These are phyloP conservation scores for Rousettus madagascariensis DNA, from an alignment of 2,797 vertebrate genomes.

Conservation along the genomic window DNA sequence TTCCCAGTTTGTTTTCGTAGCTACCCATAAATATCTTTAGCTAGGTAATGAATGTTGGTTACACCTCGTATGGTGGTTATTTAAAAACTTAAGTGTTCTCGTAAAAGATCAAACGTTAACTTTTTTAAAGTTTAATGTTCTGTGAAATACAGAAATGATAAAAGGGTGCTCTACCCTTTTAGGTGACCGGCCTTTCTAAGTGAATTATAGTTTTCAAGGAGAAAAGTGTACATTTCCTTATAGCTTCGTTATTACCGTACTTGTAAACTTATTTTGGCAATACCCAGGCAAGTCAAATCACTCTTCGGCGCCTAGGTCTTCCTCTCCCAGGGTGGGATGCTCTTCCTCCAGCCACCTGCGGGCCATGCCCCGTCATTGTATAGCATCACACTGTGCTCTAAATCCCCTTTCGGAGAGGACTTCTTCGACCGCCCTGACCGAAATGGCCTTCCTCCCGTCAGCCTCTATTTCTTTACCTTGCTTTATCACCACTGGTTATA, in stretches of 20 bases:
- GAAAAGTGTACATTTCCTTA: neutral
- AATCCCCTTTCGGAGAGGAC: too few relatives aligned
- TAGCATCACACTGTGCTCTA: neutral
- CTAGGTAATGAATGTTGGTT: neutral
- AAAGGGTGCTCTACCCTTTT: neutral
- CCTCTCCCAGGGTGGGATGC: rapidly evolving
- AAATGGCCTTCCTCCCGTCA: rapidly evolving
- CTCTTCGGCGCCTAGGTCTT: neutral
- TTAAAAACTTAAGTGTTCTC: neutral
- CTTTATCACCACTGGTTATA: neutral
- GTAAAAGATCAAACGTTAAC: neutral
- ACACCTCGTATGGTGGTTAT: neutral
- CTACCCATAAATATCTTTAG: neutral
- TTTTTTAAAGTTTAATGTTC: neutral
- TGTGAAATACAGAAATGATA: neutral
- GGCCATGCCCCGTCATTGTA: rapidly evolving
- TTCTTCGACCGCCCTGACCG: neutral
- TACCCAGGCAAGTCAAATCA: neutral
- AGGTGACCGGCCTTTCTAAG: neutral
- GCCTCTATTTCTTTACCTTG: neutral
- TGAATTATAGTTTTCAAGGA: neutral
- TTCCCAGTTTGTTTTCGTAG: neutral
- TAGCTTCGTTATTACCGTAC: neutral
- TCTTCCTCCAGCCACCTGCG: neutral
- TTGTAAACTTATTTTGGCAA: neutral